Evolutionary conservation across 2,888 invertebrate species (phyloP).

Genomic region (Epistrophella euchroma): DNA sequence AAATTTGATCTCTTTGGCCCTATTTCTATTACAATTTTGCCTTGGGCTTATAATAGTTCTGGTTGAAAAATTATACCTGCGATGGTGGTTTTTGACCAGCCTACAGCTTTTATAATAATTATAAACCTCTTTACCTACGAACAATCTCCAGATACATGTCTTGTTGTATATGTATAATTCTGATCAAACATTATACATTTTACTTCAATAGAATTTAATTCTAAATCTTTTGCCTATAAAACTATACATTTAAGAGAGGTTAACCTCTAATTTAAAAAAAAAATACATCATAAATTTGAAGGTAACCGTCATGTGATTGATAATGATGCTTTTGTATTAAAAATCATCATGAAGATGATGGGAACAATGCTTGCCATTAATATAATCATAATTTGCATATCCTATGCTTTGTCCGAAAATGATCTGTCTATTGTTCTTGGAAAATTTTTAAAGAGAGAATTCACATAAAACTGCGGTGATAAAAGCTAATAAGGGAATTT

Average conservation of each 20-base stretch:
- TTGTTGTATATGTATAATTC: too few species aligned
- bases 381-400: constrained; percentile 13
- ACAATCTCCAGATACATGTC: not conserved
- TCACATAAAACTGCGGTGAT: not conserved
- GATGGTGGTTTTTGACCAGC: not conserved
- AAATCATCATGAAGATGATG: not conserved
- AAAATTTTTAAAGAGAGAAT: not conserved
- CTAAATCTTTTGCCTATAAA: not conserved
- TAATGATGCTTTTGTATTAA: not conserved
- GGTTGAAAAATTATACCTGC: not conserved
- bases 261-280: not conserved
- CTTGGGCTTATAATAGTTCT: not conserved
- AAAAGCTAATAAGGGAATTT: not conserved
- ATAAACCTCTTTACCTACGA: not conserved
- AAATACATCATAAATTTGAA: not conserved
- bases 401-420: constrained; percentile 9
- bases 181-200: not conserved
- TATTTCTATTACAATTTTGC: not conserved
- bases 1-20: constrained; percentile 2
- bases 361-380: not conserved
- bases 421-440: not conserved
- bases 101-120: not conserved
- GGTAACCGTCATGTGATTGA: not conserved
- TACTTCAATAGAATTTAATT: constrained; percentile 3
- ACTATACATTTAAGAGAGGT: not conserved